Evolutionary conservation across 2,888 invertebrate species (phyloP).

Genomic region (Nephrotoma flavescens): DNA sequence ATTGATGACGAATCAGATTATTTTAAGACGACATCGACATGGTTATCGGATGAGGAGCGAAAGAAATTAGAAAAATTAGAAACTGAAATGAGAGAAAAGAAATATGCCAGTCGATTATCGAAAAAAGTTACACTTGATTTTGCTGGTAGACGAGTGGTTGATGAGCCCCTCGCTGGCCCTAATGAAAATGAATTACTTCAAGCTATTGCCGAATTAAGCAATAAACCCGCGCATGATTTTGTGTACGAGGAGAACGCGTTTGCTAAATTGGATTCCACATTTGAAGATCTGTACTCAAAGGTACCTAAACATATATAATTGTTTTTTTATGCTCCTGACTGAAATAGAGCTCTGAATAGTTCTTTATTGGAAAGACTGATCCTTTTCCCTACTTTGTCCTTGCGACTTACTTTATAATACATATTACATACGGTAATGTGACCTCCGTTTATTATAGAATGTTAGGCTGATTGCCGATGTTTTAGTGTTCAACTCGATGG

Average conservation of each 20-base stretch:
- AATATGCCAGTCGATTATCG: constrained; percentile 49
- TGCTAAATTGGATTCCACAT: not conserved
- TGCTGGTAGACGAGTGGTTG: constrained; percentile 42
- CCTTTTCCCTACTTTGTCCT: too few species aligned
- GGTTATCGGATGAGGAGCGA: constrained; percentile 60
- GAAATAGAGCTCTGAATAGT: too few species aligned
- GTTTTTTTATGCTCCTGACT: not conserved
- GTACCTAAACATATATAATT: not conserved
- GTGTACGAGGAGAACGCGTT: not conserved
- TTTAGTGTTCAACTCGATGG: too few species aligned
- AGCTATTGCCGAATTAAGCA: constrained; percentile 25
- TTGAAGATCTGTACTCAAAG: not conserved
- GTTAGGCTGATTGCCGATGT: too few species aligned
- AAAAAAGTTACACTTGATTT: constrained; percentile 67
- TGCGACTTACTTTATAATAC: too few species aligned
- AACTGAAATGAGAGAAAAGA: constrained; percentile 47
- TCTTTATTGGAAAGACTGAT: too few species aligned
- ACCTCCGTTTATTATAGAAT: too few species aligned
- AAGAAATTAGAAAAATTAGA: constrained; percentile 50
- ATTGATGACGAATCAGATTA: constrained; percentile 89
- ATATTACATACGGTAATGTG: too few species aligned
- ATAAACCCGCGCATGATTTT: not conserved
- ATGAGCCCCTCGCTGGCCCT: constrained; percentile 31
- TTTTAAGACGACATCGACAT: constrained; percentile 67
- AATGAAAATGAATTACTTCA: constrained; percentile 29